Conservation (phyloP, 1,140 invertebrate genomes). For the Drosophila grimshawi region DNA sequence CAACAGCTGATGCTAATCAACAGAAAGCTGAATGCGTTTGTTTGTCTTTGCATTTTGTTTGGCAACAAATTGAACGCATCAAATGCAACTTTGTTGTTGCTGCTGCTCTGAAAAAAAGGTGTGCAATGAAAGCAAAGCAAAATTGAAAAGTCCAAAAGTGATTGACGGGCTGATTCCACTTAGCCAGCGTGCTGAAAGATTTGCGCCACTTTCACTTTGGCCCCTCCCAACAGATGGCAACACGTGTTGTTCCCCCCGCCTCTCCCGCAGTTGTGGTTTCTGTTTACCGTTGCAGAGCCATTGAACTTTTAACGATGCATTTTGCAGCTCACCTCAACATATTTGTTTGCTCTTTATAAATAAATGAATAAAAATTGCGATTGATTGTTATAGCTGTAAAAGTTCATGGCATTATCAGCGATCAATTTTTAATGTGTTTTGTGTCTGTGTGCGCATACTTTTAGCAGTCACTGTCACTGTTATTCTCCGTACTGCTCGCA, state of each 20-base stretch:
- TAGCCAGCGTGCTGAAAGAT: conserved; percentile 67
- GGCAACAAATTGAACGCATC: conserved; percentile 79
- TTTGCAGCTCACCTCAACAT: conserved; percentile 53
- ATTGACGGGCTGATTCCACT: conserved; percentile 63
- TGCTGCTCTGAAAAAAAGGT: conserved; percentile 41
- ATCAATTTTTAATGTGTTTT: conserved; percentile 27
- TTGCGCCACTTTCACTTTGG: conserved; percentile 70
- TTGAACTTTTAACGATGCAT: conserved; percentile 65
- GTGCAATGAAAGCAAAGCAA: conserved; percentile 44
- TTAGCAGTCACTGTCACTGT: conserved; percentile 1
- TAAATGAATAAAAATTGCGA: conserved; percentile 25
- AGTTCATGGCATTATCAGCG: conserved; percentile 57
- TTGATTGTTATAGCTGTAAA: conserved; percentile 51
- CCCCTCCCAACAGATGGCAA: conserved; percentile 60
- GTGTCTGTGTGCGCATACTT: neutral
- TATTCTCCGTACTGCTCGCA: neutral
- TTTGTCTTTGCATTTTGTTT: conserved; percentile 74
- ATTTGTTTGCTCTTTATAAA: conserved; percentile 31
- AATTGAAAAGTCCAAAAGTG: conserved; percentile 39
- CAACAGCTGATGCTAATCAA: conserved; percentile 81
- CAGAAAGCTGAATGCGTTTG: conserved; percentile 35
- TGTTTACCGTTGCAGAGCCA: conserved; percentile 64
- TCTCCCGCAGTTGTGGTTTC: neutral
- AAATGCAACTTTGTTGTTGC: conserved; percentile 39
- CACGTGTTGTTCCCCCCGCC: conserved; percentile 58